phyloP scores from a whole-genome alignment of 2,113 vertebrate species.

The Otis tarda region DNA sequence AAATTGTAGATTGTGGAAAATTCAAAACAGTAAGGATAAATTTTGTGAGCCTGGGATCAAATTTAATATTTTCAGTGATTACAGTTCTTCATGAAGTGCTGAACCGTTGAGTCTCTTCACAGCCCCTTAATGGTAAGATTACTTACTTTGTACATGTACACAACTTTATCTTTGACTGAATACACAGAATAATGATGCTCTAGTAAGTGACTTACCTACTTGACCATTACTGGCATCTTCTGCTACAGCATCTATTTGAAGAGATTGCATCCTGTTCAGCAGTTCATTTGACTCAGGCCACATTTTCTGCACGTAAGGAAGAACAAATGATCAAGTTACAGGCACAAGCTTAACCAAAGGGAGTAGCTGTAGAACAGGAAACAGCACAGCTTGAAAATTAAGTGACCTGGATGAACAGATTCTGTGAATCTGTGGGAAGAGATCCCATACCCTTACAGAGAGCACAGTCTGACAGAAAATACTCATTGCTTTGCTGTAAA shows the following conservation, averaged over 20 bases:
- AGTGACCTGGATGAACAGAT: background rate
- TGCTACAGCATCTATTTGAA: constrained; percentile 75
- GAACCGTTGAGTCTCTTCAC: background rate
- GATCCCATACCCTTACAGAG: background rate
- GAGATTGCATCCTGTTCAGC: constrained; percentile 81
- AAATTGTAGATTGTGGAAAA: background rate
- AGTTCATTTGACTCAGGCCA: constrained; percentile 76
- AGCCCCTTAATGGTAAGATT: background rate
- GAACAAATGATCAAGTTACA: background rate
- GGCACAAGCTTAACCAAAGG: background rate
- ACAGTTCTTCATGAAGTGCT: background rate
- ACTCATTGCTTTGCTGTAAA: background rate
- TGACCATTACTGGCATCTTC: constrained; percentile 58
- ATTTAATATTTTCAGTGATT: background rate
- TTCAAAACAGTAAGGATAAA: background rate
- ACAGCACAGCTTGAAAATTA: background rate
- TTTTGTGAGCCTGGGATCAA: background rate
- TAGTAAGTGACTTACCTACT: constrained; percentile 60
- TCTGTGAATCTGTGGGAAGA: background rate
- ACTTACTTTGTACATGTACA: background rate
- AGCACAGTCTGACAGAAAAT: background rate
- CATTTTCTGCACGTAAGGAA: constrained; percentile 66
- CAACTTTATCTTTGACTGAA: background rate
- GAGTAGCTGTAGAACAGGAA: background rate
- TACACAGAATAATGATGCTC: background rate